Conservation (phyloP, 2,888 invertebrate genomes). For the Eupithecia inturbata region DNA sequence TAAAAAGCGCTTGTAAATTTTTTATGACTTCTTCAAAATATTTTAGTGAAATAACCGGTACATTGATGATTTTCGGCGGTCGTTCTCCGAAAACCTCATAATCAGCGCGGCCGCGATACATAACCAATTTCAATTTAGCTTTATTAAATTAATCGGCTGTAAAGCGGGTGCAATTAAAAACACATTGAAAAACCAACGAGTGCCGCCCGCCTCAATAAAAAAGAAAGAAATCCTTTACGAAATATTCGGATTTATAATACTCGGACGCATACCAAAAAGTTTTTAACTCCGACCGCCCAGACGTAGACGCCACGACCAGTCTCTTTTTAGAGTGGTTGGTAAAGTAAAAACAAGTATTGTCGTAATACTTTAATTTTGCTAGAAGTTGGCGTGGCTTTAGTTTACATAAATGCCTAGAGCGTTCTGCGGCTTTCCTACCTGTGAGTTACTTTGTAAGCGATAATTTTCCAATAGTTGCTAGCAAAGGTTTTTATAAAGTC, state of each 20-base stretch:
- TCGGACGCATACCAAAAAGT: conserved; percentile 15
- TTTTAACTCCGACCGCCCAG: conserved; percentile 11
- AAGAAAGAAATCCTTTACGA: conserved; percentile 38
- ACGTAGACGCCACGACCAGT: conserved; percentile 8
- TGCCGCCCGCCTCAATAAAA: conserved; percentile 15
- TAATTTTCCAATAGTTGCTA: conserved; percentile 59
- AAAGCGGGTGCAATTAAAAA: conserved; percentile 27
- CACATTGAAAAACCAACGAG: conserved; percentile 32
- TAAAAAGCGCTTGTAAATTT: conserved; percentile 2
- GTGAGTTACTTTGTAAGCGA: conserved; percentile 47
- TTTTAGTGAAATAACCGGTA: conserved; percentile 29
- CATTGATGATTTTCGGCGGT: conserved; percentile 22
- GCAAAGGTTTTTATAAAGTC: conserved; percentile 45
- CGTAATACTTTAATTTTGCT: conserved; percentile 34
- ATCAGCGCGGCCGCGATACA: conserved; percentile 15
- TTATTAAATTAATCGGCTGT: conserved; percentile 25
- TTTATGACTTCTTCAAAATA: conserved; percentile 26
- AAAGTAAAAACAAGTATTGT: conserved; percentile 43
- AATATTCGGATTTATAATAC: too few species aligned
- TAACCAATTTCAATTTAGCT: conserved; percentile 21
- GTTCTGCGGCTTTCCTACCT: conserved; percentile 70
- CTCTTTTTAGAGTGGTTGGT: conserved; percentile 42
- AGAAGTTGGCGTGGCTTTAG: conserved; percentile 29
- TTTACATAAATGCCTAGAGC: conserved; percentile 56
- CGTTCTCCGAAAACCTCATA: conserved; percentile 24